Evolutionary conservation across 2,888 invertebrate genomes (phyloP).

Genomic region (Drosophila flavopinicola): DNA sequence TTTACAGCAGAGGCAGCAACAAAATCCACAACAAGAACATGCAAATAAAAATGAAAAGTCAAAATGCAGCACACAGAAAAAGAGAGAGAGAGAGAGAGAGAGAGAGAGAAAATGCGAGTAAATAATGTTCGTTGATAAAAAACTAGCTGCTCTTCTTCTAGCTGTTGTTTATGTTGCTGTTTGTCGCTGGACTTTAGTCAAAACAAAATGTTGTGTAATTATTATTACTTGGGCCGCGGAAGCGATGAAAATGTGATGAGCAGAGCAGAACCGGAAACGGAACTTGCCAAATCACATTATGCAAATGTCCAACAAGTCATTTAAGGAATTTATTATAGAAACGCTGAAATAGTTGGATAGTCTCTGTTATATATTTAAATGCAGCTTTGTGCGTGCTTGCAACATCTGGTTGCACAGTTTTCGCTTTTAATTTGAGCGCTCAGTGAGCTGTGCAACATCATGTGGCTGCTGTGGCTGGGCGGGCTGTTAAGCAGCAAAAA

Average conservation of each 20-base stretch:
- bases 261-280: slow-evolving; percentile 52
- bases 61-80: slow-evolving; percentile 40
- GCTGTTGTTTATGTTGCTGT: slow-evolving; percentile 12
- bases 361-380: slow-evolving; percentile 15
- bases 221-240: slow-evolving; percentile 59
- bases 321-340: slow-evolving; percentile 10
- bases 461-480: slow-evolving; percentile 47
- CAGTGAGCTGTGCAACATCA: slow-evolving; percentile 57
- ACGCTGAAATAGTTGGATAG: no score
- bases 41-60: slow-evolving; percentile 48
- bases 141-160: slow-evolving; percentile 42
- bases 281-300: slow-evolving; percentile 57
- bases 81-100: no score
- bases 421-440: slow-evolving; percentile 75
- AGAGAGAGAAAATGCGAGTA: slow-evolving; percentile 64
- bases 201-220: slow-evolving; percentile 60
- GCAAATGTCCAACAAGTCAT: slow-evolving; percentile 40
- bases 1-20: slow-evolving; percentile 63
- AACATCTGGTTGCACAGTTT: slow-evolving; percentile 57
- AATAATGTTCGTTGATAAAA: slow-evolving; percentile 76
- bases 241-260: slow-evolving; percentile 58
- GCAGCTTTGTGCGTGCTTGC: slow-evolving; percentile 30
- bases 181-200: slow-evolving; percentile 24
- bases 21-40: slow-evolving; percentile 54
- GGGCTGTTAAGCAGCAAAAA: slow-evolving; percentile 48